Base-by-base conservation (phyloP, 1,140 invertebrate genomes). In the Armadillidium nasatum region DNA sequence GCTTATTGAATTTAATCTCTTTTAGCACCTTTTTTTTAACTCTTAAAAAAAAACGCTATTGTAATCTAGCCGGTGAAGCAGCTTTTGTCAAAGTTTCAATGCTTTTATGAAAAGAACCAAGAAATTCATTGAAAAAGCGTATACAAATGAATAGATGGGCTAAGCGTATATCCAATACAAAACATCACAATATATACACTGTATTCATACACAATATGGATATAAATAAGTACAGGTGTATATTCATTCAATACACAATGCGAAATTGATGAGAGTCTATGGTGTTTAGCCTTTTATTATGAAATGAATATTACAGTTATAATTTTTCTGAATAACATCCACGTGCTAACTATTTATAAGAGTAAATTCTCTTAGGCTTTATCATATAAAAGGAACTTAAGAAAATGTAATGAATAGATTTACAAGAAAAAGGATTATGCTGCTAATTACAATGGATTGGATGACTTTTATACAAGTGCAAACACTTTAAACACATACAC, bases 181-280 rank as follows among this genome's bases (percentile, higher is more conserved):
- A 60, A 60, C 11, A 60, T 60, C 50, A 60, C 50, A 60, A 60
- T 60, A 60, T 60, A 60, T 60, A 60, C 50, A 60, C 50, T 60
- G 50, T 60, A 60, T 60, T 60, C 50, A 60, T 60, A 60, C 19
- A 60, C 50, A 60, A 60, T 60, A 60, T 60, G 50, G 11, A 60
- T 60, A 60, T 60, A 60, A 15, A 60, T 19, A 60, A 13, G 19
- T 15, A 13, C 11, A 19, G 11, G 19, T 19, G 19, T 13, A 19
- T 60, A 19, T 60, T 13, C 19, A 13, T 60, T 33, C 33, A 33
- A 33, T 33, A 33, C 33, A 33, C 33, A 33, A 33, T 33, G 33
- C 33, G 33, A 33, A 33, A 33, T 33, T 33, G 33, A 33, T 33
- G 33, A 33, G 2, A 33, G 33, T 33, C 2, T 33, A 33, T 33